Evolutionary conservation across 2,888 invertebrate species (phyloP).

Genomic region (Drosophila phalerata): DNA sequence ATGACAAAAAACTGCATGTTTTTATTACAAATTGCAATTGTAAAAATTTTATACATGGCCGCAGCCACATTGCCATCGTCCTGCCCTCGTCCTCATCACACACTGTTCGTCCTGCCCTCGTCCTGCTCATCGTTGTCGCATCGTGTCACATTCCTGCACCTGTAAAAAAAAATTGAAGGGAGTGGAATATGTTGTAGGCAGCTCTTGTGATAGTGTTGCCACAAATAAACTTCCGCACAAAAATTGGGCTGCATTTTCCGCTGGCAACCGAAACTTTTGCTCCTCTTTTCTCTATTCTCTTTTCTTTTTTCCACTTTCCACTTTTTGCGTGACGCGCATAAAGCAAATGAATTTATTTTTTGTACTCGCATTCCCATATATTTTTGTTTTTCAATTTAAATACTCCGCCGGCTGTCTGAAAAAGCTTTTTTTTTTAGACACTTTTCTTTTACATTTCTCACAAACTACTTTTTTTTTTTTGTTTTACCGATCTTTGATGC

Average conservation of each 20-base stretch:
- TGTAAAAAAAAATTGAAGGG: constrained; percentile 9
- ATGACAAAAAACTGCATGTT: constrained; percentile 78
- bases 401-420: constrained; percentile 44
- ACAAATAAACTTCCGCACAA: constrained; percentile 79
- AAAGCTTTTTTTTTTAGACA: constrained; percentile 20
- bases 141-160: constrained; percentile 73
- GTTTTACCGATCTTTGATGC: constrained; percentile 52
- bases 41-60: constrained; percentile 79
- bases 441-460: constrained; percentile 17
- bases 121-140: constrained; percentile 43
- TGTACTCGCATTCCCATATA: constrained; percentile 13
- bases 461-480: constrained; percentile 20
- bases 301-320: constrained; percentile 3
- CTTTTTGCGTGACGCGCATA: constrained; percentile 60
- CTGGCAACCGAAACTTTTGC: constrained; percentile 20
- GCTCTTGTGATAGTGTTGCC: constrained; percentile 67
- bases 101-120: neutral
- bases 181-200: constrained; percentile 30
- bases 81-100: neutral
- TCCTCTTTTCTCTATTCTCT: neutral
- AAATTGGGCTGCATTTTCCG: constrained; percentile 75
- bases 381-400: constrained; percentile 73
- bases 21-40: constrained; percentile 82
- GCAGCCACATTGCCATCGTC: constrained; percentile 66
- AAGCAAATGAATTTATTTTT: constrained; percentile 76